A percentile compares a stretch with the other conserved stretches of the same genome.
Evolutionary conservation across 1,140 invertebrate genomes (phyloP).

Genomic region (Drosophila micromelanica): DNA sequence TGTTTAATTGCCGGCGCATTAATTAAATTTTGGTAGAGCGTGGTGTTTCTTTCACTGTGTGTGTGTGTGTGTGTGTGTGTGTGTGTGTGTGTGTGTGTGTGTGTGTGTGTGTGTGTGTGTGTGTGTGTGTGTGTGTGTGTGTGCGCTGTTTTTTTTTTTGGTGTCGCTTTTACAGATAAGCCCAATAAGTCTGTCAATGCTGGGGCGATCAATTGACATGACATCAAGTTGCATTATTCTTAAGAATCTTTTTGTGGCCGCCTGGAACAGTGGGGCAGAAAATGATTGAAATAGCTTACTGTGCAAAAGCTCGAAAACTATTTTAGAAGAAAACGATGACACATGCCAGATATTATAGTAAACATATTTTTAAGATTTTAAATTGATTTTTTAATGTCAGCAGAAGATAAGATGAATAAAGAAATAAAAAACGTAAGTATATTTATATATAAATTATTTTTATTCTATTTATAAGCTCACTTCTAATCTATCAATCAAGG

Average conservation of each 20-base stretch:
- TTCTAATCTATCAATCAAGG: no score
- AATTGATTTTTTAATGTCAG: no score
- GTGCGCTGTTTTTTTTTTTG: conserved; percentile 19
- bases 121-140: conserved; percentile 41
- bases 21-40: conserved; percentile 73
- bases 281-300: no score
- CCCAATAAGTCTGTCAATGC: conserved; percentile 51
- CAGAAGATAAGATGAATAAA: no score
- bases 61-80: conserved; percentile 37
- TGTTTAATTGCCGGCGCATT: conserved; percentile 81
- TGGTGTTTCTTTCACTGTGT: conserved; percentile 29
- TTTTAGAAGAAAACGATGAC: no score
- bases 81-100: conserved; percentile 38
- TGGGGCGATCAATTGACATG: conserved; percentile 38
- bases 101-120: conserved; percentile 42
- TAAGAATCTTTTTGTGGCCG: conserved; percentile 18
- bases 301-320: no score
- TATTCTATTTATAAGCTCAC: no score
- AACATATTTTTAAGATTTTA: no score
- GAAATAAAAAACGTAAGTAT: no score
- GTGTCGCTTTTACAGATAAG: conserved; percentile 30
- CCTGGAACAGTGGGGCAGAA: conserved; percentile 1
- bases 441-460: no score
- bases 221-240: conserved; percentile 34
- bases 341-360: no score